phyloP scores from a whole-genome alignment of 2,888 invertebrate genomes.

The Melanchra persicariae region DNA sequence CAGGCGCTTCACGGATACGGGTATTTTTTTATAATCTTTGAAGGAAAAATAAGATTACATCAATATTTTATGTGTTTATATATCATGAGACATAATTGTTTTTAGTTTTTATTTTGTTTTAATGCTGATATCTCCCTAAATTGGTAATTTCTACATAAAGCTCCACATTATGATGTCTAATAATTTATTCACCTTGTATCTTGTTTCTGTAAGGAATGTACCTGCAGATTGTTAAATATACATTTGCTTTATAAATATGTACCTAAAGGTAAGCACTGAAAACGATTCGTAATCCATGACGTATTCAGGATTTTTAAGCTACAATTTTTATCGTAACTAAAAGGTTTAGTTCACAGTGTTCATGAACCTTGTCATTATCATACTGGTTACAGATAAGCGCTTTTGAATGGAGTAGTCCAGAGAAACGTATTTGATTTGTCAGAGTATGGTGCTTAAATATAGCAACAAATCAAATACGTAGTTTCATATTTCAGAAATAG shows the following conservation, averaged over 20 bases:
- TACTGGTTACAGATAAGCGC: background rate
- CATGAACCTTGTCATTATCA: background rate
- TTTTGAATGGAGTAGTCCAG: background rate
- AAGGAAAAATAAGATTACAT: background rate
- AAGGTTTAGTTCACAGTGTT: background rate
- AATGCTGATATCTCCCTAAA: too few species aligned
- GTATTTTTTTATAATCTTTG: background rate
- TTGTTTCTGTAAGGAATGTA: too few species aligned
- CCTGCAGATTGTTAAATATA: too few species aligned
- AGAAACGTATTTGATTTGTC: background rate
- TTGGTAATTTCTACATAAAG: background rate
- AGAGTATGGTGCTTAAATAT: background rate
- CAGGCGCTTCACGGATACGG: conserved; percentile 48
- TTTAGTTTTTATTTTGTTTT: background rate
- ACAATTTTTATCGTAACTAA: too few species aligned
- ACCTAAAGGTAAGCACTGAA: too few species aligned
- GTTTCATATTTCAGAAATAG: too few species aligned
- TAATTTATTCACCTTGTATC: too few species aligned
- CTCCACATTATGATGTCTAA: too few species aligned
- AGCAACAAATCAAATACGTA: too few species aligned
- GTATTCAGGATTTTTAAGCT: too few species aligned
- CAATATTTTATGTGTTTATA: background rate
- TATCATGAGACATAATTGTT: background rate
- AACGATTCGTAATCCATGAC: too few species aligned
- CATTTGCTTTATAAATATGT: too few species aligned